Percentiles rank a stretch among this genome's conserved stretches.
phyloP scores from a whole-genome alignment of 2,797 vertebrate genomes.

The Scyliorhinus canicula region DNA sequence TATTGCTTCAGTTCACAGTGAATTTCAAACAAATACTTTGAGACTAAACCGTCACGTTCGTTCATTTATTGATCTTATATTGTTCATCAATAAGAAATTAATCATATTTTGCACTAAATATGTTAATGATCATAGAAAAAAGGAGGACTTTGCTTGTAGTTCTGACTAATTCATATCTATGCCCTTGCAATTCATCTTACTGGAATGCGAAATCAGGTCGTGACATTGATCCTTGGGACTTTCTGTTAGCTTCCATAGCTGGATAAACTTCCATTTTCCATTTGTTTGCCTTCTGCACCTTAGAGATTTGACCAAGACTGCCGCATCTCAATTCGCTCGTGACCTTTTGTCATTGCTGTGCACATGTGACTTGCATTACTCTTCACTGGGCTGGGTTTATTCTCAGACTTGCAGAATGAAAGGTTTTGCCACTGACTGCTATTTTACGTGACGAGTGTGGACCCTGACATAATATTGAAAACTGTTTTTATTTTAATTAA shows the following conservation, averaged over 20 bases:
- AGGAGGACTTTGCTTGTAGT: background rate
- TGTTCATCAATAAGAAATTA: background rate
- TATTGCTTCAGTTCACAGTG: background rate
- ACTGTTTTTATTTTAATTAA: background rate
- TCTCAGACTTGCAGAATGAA: background rate
- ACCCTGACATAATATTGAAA: background rate
- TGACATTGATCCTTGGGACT: background rate
- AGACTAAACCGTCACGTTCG: background rate
- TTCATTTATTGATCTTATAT: background rate
- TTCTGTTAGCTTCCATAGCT: background rate
- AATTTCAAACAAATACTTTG: background rate
- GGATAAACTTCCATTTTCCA: background rate
- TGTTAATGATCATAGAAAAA: background rate
- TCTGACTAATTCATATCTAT: background rate
- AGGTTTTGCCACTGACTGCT: background rate
- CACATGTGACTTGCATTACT: slow-evolving; percentile 8
- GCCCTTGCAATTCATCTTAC: background rate
- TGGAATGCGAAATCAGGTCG: background rate
- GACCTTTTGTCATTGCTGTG: background rate
- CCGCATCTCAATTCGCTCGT: background rate
- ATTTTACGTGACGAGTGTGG: background rate
- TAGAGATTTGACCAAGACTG: background rate
- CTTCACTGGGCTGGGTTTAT: background rate
- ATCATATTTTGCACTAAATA: background rate
- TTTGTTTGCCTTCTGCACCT: background rate